Conservation (phyloP, 2,888 invertebrate species). For the Parnassius apollo region DNA sequence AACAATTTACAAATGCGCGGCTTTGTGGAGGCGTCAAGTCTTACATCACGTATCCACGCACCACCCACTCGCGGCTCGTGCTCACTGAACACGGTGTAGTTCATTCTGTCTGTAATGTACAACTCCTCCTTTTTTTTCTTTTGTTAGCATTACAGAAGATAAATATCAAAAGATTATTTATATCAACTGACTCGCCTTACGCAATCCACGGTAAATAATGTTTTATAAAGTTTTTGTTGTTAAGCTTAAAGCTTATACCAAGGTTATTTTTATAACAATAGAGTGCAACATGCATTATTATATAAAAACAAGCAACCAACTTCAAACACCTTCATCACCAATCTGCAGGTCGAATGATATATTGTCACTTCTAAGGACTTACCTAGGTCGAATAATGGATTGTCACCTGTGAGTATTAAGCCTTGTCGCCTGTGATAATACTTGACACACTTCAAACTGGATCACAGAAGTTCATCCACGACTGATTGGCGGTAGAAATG, state of each 20-base stretch:
- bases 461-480: no score
- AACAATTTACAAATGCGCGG: conserved; percentile 11
- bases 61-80: conserved; percentile 15
- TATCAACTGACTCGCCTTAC: not conserved
- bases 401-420: no score
- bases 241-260: not conserved
- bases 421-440: no score
- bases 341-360: no score
- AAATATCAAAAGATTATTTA: conserved; percentile 1
- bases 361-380: no score
- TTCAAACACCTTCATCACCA: no score
- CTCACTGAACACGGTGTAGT: conserved; percentile 3
- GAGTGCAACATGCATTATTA: no score
- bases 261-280: not conserved
- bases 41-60: conserved; percentile 12
- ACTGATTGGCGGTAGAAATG: no score
- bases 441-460: no score
- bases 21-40: conserved; percentile 12
- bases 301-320: no score
- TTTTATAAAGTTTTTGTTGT: not conserved
- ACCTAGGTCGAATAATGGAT: no score
- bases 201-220: not conserved
- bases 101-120: not conserved
- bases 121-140: not conserved
- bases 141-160: not conserved